Evolutionary conservation across 2,888 invertebrate species (phyloP), one percentile per base, ranked within the genome.

Genomic region (Chaitophorus viminalis): DNA sequence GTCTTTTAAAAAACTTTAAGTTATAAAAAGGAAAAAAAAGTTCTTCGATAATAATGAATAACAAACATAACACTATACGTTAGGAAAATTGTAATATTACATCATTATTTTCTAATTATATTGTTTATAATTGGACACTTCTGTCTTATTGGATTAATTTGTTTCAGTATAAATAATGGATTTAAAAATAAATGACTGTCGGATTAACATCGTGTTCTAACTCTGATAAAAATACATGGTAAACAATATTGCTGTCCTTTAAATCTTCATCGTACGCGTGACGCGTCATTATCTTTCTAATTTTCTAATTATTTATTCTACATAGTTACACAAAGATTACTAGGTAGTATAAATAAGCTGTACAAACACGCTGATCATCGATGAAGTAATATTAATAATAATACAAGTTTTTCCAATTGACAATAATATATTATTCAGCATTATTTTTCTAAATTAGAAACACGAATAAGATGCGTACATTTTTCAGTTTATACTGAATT

Each of bases 231-330:
- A 60, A 25, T 60, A 25, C 25, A 60, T 3, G 21, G 6, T 8
- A 21, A 6, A 60, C 60, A 21, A 21, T 60, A 54, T 60, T 25
- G 25, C 21, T 25, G 25, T 60, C 17, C 17, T 70, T 70, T 31
- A 31, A 68, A 29, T 68, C 68, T 68, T 68, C 8, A 29, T 8
- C 25, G 46, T 60, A 60, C 54, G 65, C 65, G 60, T 79, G 33
- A 60, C 54, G 65, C 65, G 60, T 79, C n/a, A 79, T 79, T 65
- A 65, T 79, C 79, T 65, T 65, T 79, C 36, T 65, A 79, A 65
- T 65, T 79, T 79, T 65, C 18, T 18, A 36, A 65, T 79, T 78
- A 60, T n/a, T n/a, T 60, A 36, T 11, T 60, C 36, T 33, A n/a
- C 46, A n/a, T 36, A 60, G 39, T 60, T n/a, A 79, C 60, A 60